Evolutionary conservation across 1,140 invertebrate genomes (phyloP).

Genomic region (Drosophila rhopaloa): DNA sequence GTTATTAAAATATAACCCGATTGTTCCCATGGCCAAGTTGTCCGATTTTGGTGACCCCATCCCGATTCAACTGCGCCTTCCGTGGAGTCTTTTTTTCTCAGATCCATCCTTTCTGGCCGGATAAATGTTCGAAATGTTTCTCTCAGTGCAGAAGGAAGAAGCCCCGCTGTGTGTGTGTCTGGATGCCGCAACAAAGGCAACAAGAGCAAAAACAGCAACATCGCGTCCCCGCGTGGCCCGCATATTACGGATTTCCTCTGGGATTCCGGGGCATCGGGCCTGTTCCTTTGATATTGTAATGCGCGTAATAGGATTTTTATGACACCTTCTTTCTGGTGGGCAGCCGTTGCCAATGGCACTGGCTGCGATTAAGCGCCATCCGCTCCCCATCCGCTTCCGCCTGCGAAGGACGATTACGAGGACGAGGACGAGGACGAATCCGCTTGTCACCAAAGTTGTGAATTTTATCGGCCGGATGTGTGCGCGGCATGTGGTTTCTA

Average conservation of each 20-base stretch:
- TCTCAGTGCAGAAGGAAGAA: constrained; percentile 5
- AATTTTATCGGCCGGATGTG: constrained; percentile 76
- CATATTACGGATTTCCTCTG: constrained; percentile 62
- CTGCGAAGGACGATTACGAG: not conserved
- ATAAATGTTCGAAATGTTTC: not conserved
- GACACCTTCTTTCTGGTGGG: constrained; percentile 60
- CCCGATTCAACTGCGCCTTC: too few species aligned
- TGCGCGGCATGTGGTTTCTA: constrained; percentile 53
- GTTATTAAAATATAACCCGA: too few species aligned
- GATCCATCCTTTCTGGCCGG: too few species aligned
- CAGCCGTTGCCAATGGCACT: constrained; percentile 48
- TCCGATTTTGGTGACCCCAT: too few species aligned
- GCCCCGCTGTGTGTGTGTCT: constrained; percentile 2
- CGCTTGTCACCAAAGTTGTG: constrained; percentile 77
- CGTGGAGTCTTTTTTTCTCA: too few species aligned
- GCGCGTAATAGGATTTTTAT: constrained; percentile 82
- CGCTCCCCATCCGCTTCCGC: not conserved
- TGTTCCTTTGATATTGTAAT: constrained; percentile 77
- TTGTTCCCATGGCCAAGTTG: too few species aligned
- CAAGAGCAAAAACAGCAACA: constrained; percentile 16
- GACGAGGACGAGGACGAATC: constrained; percentile 9
- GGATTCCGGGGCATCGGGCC: constrained; percentile 61
- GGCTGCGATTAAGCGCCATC: constrained; percentile 25
- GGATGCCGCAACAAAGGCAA: not conserved
- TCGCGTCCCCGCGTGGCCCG: constrained; percentile 29